A percentile compares a stretch with the other conserved stretches of the same genome.
Evolutionary conservation across 2,888 invertebrate species (phyloP).

Genomic region (Diogma glabrata): DNA sequence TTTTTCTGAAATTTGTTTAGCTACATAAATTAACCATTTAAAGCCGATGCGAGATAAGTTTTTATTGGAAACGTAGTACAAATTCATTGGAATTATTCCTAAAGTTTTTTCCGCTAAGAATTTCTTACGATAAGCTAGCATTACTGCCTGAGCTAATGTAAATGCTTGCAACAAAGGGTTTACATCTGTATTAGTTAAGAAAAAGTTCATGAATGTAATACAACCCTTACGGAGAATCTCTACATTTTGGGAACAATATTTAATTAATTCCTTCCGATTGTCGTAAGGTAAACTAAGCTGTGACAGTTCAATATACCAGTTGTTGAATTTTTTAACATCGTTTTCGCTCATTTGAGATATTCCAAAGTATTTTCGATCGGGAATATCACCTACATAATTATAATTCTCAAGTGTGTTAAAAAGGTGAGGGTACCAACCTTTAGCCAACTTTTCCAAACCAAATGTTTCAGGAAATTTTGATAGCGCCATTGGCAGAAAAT

Average conservation of each 20-base stretch:
- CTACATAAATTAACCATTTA: no score
- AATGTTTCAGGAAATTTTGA: constrained; percentile 4
- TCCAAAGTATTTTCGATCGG: background rate
- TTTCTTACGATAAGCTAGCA: background rate
- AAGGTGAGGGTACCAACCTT: background rate
- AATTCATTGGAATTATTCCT: background rate
- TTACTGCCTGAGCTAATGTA: constrained; percentile 1
- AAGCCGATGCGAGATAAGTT: background rate
- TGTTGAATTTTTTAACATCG: background rate
- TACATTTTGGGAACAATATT: background rate
- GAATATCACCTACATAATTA: background rate
- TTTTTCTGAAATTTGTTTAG: background rate
- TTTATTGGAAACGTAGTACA: background rate
- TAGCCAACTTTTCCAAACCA: background rate
- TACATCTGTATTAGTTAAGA: background rate
- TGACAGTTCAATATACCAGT: background rate
- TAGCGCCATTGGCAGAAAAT: background rate
- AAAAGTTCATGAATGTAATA: background rate
- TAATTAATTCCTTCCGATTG: background rate
- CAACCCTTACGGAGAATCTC: background rate
- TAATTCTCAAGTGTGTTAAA: background rate
- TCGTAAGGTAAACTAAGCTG: background rate
- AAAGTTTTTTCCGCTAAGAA: background rate
- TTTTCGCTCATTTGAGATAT: background rate
- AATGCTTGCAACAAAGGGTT: background rate